These are phyloP conservation scores for Maccullochella peelii DNA, from an alignment of 2,113 vertebrate genomes.

Conservation along the genomic window DNA sequence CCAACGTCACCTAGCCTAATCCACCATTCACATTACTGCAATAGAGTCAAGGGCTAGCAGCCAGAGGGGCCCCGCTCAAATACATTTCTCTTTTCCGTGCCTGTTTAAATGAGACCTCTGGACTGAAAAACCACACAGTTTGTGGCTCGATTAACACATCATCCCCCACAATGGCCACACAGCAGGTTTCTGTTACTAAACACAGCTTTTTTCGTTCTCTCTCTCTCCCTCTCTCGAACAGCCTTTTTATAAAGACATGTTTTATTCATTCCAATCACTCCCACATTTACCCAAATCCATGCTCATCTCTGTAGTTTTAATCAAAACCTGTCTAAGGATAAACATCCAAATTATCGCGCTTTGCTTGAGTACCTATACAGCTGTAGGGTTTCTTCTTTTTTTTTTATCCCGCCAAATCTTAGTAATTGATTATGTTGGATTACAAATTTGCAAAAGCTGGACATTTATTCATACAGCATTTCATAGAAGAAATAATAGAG, in stretches of 20 bases:
- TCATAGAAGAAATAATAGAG: conserved; percentile 1
- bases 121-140: conserved; percentile 79
- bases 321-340: conserved; percentile 65
- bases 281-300: conserved; percentile 68
- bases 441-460: conserved; percentile 24
- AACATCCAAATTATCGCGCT: conserved; percentile 61
- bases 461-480: conserved; percentile 14
- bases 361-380: conserved; percentile 32
- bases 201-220: conserved; percentile 13
- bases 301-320: conserved; percentile 68
- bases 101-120: conserved; percentile 81
- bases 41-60: conserved; percentile 80
- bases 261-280: conserved; percentile 81
- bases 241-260: conserved; percentile 71
- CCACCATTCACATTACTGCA: conserved; percentile 84
- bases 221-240: conserved; percentile 43
- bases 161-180: conserved; percentile 79
- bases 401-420: conserved; percentile 20
- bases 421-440: conserved; percentile 63
- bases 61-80: conserved; percentile 77
- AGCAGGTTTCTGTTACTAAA: conserved; percentile 81
- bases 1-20: conserved; percentile 76
- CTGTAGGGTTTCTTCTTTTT: conserved; percentile 21
- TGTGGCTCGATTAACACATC: conserved; percentile 84
- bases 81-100: conserved; percentile 76